Conservation (phyloP, 2,113 vertebrate genomes). For the Rhizomys pruinosus region DNA sequence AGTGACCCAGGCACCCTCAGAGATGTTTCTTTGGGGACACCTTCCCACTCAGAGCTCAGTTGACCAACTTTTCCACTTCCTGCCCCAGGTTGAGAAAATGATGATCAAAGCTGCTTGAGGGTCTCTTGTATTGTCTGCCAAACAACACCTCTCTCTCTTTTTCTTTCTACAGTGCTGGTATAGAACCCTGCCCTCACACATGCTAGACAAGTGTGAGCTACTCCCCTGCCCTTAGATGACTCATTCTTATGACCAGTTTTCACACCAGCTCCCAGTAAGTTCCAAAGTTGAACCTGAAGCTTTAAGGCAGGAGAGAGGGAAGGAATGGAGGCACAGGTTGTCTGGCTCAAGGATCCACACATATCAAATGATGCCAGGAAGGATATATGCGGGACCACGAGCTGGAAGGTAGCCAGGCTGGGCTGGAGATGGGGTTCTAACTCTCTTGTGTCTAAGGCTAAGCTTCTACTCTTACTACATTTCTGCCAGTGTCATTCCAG, state of each 20-base stretch:
- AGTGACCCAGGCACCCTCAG: background rate
- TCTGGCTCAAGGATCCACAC: background rate
- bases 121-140: background rate
- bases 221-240: background rate
- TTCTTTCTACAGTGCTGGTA: background rate
- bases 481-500: rapidly evolving
- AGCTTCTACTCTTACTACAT: rapidly evolving
- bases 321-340: background rate
- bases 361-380: background rate
- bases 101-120: no score
- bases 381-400: background rate
- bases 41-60: no score
- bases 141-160: background rate
- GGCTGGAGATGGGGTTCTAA: background rate
- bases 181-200: background rate
- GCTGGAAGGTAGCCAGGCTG: background rate
- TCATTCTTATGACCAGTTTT: background rate
- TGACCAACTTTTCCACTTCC: background rate
- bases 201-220: background rate
- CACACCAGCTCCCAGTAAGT: background rate
- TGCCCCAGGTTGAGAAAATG: background rate
- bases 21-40: background rate
- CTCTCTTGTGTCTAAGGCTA: background rate
- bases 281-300: background rate
- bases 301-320: background rate